phyloP scores from a whole-genome alignment of 2,888 invertebrate genomes.

The Dromius quadrimaculatus region DNA sequence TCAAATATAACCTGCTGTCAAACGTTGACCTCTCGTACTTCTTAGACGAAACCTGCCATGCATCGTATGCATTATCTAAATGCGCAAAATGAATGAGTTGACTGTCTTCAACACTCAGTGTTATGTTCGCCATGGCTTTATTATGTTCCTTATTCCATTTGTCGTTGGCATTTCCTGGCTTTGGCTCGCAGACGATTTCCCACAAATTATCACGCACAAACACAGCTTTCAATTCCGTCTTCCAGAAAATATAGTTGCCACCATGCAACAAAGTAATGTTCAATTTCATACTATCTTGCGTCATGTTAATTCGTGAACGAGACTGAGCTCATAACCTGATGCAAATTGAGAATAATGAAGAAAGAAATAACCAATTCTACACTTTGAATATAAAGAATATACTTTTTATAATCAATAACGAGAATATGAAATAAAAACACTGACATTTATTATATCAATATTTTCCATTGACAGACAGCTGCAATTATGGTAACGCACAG shows the following conservation, averaged over 20 bases:
- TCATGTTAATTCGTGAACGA: too few species aligned
- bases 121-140: slow-evolving; percentile 41
- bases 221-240: slow-evolving; percentile 41
- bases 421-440: too few species aligned
- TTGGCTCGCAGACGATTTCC: slow-evolving; percentile 20
- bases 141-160: slow-evolving; percentile 37
- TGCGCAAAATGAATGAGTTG: slow-evolving; percentile 40
- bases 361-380: too few species aligned
- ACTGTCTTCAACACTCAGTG: slow-evolving; percentile 38
- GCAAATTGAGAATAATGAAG: too few species aligned
- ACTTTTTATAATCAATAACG: too few species aligned
- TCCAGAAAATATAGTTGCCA: slow-evolving; percentile 41
- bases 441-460: too few species aligned
- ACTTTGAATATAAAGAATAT: too few species aligned
- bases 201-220: slow-evolving; percentile 31
- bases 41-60: slow-evolving; percentile 24
- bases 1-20: slow-evolving; percentile 10
- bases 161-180: neutral
- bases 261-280: slow-evolving; percentile 37
- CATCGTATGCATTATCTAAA: slow-evolving; percentile 23
- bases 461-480: too few species aligned
- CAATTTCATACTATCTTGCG: slow-evolving; percentile 19
- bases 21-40: slow-evolving; percentile 39
- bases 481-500: too few species aligned
- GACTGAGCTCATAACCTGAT: too few species aligned